phyloP scores from a whole-genome alignment of 2,888 invertebrate species.

The Lordiphosa andalusiaca region DNA sequence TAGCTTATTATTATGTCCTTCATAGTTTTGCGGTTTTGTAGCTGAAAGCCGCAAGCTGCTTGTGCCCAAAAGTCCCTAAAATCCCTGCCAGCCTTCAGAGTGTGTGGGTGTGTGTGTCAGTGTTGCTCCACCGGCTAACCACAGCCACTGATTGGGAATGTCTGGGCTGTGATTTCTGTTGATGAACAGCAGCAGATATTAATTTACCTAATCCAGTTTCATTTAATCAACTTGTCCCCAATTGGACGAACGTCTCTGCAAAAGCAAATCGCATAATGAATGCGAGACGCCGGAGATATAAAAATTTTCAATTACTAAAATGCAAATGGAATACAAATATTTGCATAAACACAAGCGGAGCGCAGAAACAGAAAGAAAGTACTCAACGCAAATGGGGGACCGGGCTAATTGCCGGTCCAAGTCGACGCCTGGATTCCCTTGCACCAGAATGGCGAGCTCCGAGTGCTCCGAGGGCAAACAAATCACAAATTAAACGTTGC shows the following conservation, averaged over 20 bases:
- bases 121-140: too few species aligned
- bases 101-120: too few species aligned
- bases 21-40: conserved; percentile 50
- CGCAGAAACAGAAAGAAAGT: conserved; percentile 22
- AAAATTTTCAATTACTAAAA: conserved; percentile 73
- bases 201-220: too few species aligned
- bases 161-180: too few species aligned
- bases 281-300: conserved; percentile 37
- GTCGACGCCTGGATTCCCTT: too few species aligned
- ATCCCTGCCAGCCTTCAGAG: conserved; percentile 12
- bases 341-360: conserved; percentile 65
- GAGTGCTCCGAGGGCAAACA: not conserved
- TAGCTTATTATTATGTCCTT: conserved; percentile 43
- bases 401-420: too few species aligned
- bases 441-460: too few species aligned
- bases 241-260: conserved; percentile 46
- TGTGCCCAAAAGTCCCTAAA: too few species aligned
- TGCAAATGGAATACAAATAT: conserved; percentile 74
- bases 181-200: too few species aligned
- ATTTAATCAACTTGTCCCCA: conserved; percentile 67
- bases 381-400: conserved; percentile 7
- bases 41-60: conserved; percentile 45
- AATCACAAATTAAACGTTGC: conserved; percentile 23
- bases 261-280: conserved; percentile 58
- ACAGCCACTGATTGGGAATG: too few species aligned